Percentiles rank a stretch among this genome's conserved stretches.
phyloP scores from a whole-genome alignment of 2,888 invertebrate species.

The Heliconius cydno region DNA sequence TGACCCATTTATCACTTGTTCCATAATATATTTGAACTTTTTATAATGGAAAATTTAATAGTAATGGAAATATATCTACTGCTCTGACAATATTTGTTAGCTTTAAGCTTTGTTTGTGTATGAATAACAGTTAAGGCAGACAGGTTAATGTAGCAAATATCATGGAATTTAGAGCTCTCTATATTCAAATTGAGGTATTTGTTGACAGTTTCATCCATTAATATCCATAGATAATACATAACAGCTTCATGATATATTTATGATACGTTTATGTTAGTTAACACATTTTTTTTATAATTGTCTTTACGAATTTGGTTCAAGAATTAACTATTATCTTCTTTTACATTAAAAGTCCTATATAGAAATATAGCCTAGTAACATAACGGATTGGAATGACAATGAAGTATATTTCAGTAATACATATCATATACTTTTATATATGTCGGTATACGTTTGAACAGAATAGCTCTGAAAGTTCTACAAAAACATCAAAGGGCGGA shows the following conservation, averaged over 20 bases:
- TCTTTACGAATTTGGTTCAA: too few relatives aligned
- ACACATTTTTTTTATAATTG: too few relatives aligned
- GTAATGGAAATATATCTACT: not conserved
- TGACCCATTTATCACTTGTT: too few relatives aligned
- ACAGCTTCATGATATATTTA: not conserved
- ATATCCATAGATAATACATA: not conserved
- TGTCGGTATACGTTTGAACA: not conserved
- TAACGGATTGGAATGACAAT: too few relatives aligned
- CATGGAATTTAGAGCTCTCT: slow-evolving; percentile 13
- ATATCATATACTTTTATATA: too few relatives aligned
- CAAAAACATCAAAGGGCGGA: slow-evolving; percentile 3
- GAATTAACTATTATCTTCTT: too few relatives aligned
- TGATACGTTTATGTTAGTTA: too few relatives aligned
- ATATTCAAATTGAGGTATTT: slow-evolving; percentile 18
- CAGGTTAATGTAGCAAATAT: slow-evolving; percentile 14
- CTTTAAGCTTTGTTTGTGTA: not conserved
- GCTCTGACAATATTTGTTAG: not conserved
- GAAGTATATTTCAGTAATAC: too few relatives aligned
- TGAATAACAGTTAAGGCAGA: slow-evolving; percentile 19
- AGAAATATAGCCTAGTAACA: too few relatives aligned
- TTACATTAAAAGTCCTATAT: too few relatives aligned
- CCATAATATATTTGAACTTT: too few relatives aligned
- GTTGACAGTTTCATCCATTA: not conserved
- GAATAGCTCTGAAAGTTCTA: slow-evolving; percentile 7
- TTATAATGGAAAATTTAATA: not conserved